Evolutionary conservation across 1,140 invertebrate genomes (phyloP), one percentile per base, ranked within the genome.

Genomic region (Ceratoteleas bidentatus): DNA sequence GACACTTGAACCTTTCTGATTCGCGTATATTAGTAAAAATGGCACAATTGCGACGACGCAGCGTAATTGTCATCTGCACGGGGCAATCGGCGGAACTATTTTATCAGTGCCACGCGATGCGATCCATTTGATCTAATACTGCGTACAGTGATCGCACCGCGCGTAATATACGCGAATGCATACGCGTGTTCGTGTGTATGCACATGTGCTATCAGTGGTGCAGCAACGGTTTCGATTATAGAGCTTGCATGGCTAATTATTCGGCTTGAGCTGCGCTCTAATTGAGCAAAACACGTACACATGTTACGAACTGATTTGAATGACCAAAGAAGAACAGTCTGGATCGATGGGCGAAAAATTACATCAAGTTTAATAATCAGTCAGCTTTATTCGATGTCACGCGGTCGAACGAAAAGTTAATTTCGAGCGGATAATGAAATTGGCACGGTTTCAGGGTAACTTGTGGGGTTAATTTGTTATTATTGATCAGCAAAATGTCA

Each of bases 231-330:
- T 69, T 77, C 24, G 24, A 24, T 24, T 24, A 24, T 4, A 24
- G 24, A 82, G 80, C 73, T 77, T 77, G 66, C 80, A 69, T 57
- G 73, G 61, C 73, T 77, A 82, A 82, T 82, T 78, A 82, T 82
- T 77, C 61, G 62, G 74, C 74, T 74, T 64, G 43, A 82, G 52
- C 50, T 73, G 57, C 52, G 50, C 54, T 82, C 57, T 77, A 82
- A 82, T 82, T 82, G 80, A 82, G 80, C 80, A 77, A 77, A 77
- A 69, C 36, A 38, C 73, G 61, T 68, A 77, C 65, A 69, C 61
- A 65, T 54, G 62, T 56, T 73, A 33, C 62, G 43, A 61, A 66
- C 61, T 68, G 24, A 77, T 78, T 69, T 64, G 14, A 24, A 50
- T 11, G 43, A 62, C 38, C 49, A 53, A 24, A 24, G 57, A 76